Evolutionary conservation across 2,113 vertebrate genomes (phyloP).

Genomic region (Alligator sinensis): DNA sequence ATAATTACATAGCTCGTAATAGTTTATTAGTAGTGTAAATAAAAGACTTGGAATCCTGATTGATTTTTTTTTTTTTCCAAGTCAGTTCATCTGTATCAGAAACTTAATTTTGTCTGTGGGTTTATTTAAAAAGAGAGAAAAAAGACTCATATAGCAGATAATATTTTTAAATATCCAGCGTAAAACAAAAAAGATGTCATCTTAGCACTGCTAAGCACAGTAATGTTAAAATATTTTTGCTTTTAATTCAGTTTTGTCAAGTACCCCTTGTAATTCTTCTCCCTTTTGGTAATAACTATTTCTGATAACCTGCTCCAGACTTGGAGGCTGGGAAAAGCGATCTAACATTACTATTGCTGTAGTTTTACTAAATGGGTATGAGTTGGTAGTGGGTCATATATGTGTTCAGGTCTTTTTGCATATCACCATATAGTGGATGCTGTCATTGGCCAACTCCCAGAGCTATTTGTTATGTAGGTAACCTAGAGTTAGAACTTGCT

Average conservation of each 20-base stretch:
- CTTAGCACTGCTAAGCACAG: not conserved
- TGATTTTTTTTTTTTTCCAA: not conserved
- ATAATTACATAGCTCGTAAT: not conserved
- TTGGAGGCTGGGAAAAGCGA: not conserved
- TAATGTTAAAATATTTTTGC: not conserved
- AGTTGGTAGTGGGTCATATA: no score
- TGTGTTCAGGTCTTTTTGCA: accelerated
- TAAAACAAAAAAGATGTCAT: not conserved
- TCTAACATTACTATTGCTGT: not conserved
- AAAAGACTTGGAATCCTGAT: not conserved
- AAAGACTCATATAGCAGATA: not conserved
- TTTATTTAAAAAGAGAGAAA: not conserved
- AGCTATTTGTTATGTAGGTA: not conserved
- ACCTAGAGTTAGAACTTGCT: accelerated
- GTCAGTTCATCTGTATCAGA: not conserved
- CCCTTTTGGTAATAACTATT: not conserved
- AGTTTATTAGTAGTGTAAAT: not conserved
- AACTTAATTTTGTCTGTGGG: not conserved
- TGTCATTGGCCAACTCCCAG: not conserved
- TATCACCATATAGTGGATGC: not conserved
- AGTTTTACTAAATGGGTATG: no score
- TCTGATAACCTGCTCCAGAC: not conserved
- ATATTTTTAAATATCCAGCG: not conserved
- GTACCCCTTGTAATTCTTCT: not conserved
- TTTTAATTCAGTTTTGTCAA: not conserved